Conservation (phyloP, 2,113 vertebrate genomes). For the Rhodinocichla rosea region DNA sequence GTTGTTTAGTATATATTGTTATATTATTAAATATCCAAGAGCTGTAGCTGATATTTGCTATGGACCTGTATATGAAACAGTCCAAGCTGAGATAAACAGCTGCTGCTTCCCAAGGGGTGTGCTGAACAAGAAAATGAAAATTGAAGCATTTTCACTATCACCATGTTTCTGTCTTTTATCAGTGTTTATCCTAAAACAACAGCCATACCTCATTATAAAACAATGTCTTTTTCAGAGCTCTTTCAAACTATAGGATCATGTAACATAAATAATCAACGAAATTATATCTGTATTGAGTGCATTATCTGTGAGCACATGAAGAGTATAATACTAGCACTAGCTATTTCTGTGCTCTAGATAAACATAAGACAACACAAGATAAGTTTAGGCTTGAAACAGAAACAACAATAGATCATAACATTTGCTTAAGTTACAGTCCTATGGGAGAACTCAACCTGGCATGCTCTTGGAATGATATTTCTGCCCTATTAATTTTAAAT, state of each 20-base stretch:
- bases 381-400: slow-evolving; percentile 62
- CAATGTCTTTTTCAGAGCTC: not conserved
- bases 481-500: slow-evolving; percentile 37
- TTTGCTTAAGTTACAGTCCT: slow-evolving; percentile 37
- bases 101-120: not conserved
- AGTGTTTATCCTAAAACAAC: not conserved
- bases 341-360: slow-evolving; percentile 27
- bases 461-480: not conserved
- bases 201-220: not conserved
- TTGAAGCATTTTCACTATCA: not conserved
- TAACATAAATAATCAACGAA: not conserved
- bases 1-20: not conserved
- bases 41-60: not conserved
- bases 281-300: not conserved
- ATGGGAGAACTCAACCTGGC: not conserved
- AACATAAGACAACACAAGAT: slow-evolving; percentile 48
- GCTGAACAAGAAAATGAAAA: not conserved
- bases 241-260: not conserved
- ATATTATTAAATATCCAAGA: not conserved
- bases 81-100: not conserved
- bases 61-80: not conserved
- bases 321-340: not conserved
- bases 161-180: not conserved
- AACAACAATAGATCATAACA: slow-evolving; percentile 19
- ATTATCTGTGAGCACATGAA: not conserved